Conservation (phyloP, 2,113 vertebrate species). For the Clarias batrachus region DNA sequence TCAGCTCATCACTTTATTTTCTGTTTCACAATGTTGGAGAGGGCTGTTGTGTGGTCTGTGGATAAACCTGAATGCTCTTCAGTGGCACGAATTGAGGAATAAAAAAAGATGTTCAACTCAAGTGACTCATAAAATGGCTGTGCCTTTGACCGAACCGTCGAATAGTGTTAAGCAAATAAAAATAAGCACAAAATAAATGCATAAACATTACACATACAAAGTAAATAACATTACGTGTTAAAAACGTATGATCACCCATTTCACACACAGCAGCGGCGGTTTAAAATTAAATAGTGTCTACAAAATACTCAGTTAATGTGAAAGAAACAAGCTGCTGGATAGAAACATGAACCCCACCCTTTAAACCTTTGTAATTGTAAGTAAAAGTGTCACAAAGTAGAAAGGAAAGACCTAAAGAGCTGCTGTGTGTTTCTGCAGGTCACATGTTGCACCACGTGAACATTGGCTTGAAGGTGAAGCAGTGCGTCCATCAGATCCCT, state of each 20-base stretch:
- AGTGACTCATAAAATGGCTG: background rate
- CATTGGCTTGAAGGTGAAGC: constrained; percentile 91
- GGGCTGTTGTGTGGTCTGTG: background rate
- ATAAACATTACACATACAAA: no score
- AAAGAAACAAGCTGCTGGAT: background rate
- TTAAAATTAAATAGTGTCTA: background rate
- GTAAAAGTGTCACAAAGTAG: background rate
- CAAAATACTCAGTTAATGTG: no score
- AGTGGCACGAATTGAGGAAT: background rate
- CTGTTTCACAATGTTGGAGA: background rate
- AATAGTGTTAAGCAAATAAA: background rate
- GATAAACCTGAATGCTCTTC: background rate
- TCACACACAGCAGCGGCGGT: background rate
- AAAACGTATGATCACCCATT: background rate
- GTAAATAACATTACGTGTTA: background rate
- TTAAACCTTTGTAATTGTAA: background rate
- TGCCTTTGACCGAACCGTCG: background rate
- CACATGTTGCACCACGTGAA: constrained; percentile 98
- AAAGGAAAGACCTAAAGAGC: background rate
- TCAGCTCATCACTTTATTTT: background rate
- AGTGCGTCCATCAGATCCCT: constrained; percentile 95
- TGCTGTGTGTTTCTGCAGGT: constrained; percentile 68
- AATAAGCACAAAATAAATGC: background rate
- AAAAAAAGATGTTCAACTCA: background rate
- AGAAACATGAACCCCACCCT: background rate